A percentile compares a stretch with the other conserved stretches of the same genome.
Conservation (phyloP, 2,888 invertebrate genomes). For the Xylota segnis region DNA sequence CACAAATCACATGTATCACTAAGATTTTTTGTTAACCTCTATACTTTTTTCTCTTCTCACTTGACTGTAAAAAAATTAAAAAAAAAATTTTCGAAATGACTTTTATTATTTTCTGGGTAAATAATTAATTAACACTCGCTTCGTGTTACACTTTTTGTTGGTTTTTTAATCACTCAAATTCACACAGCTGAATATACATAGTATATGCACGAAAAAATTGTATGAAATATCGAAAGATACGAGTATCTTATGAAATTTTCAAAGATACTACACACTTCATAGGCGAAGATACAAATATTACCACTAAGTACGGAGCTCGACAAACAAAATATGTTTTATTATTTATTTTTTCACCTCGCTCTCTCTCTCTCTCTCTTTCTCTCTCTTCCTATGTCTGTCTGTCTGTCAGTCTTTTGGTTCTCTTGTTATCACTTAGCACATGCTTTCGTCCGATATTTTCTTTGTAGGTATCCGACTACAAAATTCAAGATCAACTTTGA, state of each 20-base stretch:
- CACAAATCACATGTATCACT: conserved; percentile 54
- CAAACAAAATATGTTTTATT: conserved; percentile 30
- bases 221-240: conserved; percentile 24
- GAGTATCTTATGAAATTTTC: conserved; percentile 29
- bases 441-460: conserved; percentile 5
- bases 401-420: conserved; percentile 11
- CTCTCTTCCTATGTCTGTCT: no score
- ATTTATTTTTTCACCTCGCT: conserved; percentile 23
- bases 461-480: conserved; percentile 20
- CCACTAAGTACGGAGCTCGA: conserved; percentile 25
- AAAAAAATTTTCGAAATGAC: background rate
- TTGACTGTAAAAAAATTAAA: conserved; percentile 7
- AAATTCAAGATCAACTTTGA: conserved; percentile 44
- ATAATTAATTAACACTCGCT: conserved; percentile 68
- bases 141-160: conserved; percentile 69
- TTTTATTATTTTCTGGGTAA: conserved; percentile 40
- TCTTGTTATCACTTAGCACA: conserved; percentile 66
- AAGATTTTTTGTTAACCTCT: conserved; percentile 3
- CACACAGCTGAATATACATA: conserved; percentile 31
- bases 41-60: conserved; percentile 15
- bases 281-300: conserved; percentile 40
- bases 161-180: conserved; percentile 36
- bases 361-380: background rate
- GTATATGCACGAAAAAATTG: background rate
- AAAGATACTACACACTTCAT: background rate